Percentiles rank a stretch among this genome's conserved stretches.
These are phyloP conservation scores for Eurytoma adleriae DNA, from an alignment of 2,888 invertebrate genomes.

Conservation along the genomic window DNA sequence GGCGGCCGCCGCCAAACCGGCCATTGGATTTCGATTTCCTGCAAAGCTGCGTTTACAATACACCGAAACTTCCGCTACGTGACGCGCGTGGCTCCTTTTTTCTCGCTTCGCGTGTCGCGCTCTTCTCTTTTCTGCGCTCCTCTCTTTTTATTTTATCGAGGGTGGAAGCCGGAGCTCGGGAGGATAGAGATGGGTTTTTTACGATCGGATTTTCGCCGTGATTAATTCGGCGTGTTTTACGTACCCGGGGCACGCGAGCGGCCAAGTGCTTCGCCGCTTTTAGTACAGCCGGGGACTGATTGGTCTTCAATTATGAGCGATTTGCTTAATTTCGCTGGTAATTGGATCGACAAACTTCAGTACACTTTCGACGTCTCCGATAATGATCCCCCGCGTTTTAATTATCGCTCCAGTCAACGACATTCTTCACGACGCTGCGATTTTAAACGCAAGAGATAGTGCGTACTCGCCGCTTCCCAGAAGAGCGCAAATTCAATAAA, in stretches of 20 bases:
- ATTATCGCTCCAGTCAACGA: no score
- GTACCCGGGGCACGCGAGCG: neutral
- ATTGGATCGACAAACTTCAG: neutral
- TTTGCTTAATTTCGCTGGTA: neutral
- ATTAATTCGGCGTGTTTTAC: conserved; percentile 28
- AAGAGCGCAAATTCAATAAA: no score
- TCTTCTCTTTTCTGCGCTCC: neutral
- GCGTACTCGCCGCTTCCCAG: no score
- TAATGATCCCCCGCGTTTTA: neutral
- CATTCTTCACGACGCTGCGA: no score
- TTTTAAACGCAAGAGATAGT: no score
- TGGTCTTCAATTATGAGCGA: conserved; percentile 1
- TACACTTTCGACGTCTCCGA: neutral
- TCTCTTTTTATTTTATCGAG: neutral
- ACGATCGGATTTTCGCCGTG: conserved; percentile 27
- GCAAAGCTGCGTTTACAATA: conserved; percentile 50
- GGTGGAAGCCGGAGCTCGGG: neutral
- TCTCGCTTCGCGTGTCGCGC: neutral
- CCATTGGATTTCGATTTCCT: conserved; percentile 57
- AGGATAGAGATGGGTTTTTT: neutral
- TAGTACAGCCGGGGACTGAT: neutral
- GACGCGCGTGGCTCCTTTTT: conserved; percentile 1
- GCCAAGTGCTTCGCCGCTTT: neutral
- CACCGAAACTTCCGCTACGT: conserved; percentile 49
- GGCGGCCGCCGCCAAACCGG: neutral